Evolutionary conservation across 1,140 invertebrate species (phyloP).

Genomic region (Pseudomyrmex sp.): DNA sequence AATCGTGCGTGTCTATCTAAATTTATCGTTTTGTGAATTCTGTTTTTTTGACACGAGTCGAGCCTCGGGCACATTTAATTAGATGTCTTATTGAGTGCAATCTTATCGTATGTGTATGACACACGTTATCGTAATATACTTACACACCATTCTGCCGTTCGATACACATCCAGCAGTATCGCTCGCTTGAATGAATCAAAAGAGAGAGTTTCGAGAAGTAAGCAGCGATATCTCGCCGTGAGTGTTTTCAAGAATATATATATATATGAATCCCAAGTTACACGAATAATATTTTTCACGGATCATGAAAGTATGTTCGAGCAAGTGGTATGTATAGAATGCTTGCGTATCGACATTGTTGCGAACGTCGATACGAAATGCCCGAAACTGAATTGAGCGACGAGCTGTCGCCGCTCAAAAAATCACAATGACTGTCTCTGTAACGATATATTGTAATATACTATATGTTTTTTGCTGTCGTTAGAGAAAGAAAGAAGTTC

Average conservation of each 20-base stretch:
- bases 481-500: conserved; percentile 68
- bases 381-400: conserved; percentile 1
- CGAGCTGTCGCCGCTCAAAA: not conserved
- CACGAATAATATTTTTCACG: not conserved
- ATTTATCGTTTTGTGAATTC: not conserved
- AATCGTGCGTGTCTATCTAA: conserved; percentile 1
- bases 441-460: conserved; percentile 73
- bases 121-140: conserved; percentile 14
- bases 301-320: conserved; percentile 20
- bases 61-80: conserved; percentile 1
- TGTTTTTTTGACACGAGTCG: not conserved
- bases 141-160: conserved; percentile 20
- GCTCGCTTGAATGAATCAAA: conserved; percentile 48
- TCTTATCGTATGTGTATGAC: not conserved
- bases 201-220: not conserved
- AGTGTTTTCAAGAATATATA: not conserved
- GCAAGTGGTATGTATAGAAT: not conserved
- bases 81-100: not conserved
- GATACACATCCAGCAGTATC: conserved; percentile 24
- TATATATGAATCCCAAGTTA: too few relatives aligned
- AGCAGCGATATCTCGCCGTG: not conserved
- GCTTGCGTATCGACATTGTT: not conserved
- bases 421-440: conserved; percentile 60
- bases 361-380: conserved; percentile 10
- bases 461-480: conserved; percentile 73